Evolutionary conservation across 2,797 vertebrate genomes (phyloP), one percentile per base, ranked within the genome.

Genomic region (Antrozous pallidus): DNA sequence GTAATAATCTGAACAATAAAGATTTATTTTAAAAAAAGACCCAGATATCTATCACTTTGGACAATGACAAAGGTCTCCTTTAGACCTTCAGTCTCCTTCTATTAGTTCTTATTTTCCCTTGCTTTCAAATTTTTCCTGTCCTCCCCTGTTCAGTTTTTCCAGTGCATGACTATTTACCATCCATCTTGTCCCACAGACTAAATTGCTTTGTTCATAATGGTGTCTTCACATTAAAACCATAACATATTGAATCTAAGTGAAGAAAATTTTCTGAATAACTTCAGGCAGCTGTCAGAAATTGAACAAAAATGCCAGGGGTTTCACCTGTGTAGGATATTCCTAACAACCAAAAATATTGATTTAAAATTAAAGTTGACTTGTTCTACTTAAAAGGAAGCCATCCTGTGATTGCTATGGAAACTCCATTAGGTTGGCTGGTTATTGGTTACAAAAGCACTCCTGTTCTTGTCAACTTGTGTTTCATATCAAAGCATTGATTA

Each of bases 71-170:
- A 36, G 1, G 2, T 83, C 7, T 65, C 31, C 6, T 51, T n/a
- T 63, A 9, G 0, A 49, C 5, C 8, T 78, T 0, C 13, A 17
- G 4, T 5, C 63, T 3, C 73, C 13, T 20, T 36, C 40, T 28
- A 38, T 69, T 31, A 47, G 28, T 65, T 89, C 7, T 14, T 3
- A 17, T 40, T 85, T 54, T 20, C 33, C 0, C 5, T 28, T 42
- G 22, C 5, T 40, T 91, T 61, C 22, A 86, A 42, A 70, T 0
- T 31, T 56, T 69, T 6, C 1, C 4, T 78, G 8, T 40, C 11
- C 77, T 77, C 4, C 51, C 14, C 2, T 67, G 20, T 8, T 0
- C 1, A 26, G 2, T 33, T 6, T 54, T 81, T 84, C 17, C 6
- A 38, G 36, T 0, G 0, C 2, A 71, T 2, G 73, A 26, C 4